A percentile compares a stretch with the other conserved stretches of the same genome.
These are phyloP conservation scores for Apantesis nais DNA, from an alignment of 2,888 invertebrate species.

Conservation along the genomic window DNA sequence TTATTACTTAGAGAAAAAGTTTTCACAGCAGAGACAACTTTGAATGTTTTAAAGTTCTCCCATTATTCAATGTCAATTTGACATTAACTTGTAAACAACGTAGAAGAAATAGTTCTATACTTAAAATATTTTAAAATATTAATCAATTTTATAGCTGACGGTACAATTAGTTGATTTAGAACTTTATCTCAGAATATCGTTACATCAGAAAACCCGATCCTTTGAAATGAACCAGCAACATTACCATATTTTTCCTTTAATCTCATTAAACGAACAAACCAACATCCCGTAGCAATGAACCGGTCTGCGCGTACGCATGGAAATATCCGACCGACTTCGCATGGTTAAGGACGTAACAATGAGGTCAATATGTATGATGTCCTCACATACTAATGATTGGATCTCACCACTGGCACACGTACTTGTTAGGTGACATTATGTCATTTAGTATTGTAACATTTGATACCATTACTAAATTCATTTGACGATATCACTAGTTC, in stretches of 20 bases:
- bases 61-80: no score
- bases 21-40: no score
- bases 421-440: neutral
- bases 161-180: neutral
- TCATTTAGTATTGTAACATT: neutral
- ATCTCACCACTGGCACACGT: neutral
- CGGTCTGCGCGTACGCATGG: constrained; percentile 2
- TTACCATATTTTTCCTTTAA: neutral
- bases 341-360: constrained; percentile 9
- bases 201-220: neutral
- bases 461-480: neutral
- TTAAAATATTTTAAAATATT: no score
- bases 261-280: neutral
- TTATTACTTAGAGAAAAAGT: no score
- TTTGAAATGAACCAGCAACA: neutral
- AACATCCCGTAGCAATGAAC: constrained; percentile 9
- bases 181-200: neutral
- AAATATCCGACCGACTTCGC: neutral
- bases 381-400: constrained; percentile 5
- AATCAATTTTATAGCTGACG: neutral
- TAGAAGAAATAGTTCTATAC: no score
- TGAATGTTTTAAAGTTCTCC: no score
- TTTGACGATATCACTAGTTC: neutral
- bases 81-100: no score
- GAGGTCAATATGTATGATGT: constrained; percentile 18